Base-by-base conservation (phyloP, 2,888 invertebrate species). In the Xanthorhoe spadicearia region DNA sequence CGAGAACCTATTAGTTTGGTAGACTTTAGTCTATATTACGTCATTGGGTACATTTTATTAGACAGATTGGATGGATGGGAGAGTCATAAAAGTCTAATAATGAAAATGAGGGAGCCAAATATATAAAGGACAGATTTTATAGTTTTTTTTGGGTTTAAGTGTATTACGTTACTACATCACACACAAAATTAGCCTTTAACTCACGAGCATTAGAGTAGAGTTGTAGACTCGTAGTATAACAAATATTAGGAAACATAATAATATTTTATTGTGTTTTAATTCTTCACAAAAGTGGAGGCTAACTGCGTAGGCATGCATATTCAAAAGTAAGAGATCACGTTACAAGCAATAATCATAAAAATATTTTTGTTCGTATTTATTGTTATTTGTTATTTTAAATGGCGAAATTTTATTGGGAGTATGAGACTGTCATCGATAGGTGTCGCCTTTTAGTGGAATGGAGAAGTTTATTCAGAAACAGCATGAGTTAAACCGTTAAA, bases 291-390 rank as follows among this genome's bases (percentile, higher is more conserved):
- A n/a, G 46, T 55, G 10, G 48, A 58, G 28, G 17, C 28, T 52
- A 28, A 23, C 55, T 61, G 61, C 66, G 48, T 68, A 67, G 68
- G 49, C 64, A 51, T 59, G 52, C 60, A 64, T 61, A 67, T 71
- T 67, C 50, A 68, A 61, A 61, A 64, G 62, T 61, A 51, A 62
- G 38, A 62, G 69, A 74, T 74, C 71, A 71, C 35, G 51, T 74
- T 74, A 62, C 74, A 61, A 63, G 56, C 35, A 61, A 72, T 74
- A 70, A 74, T 70, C 72, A 67, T 74, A 66, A 72, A 74, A 69
- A 69, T 72, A 68, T 67, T 69, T 55, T 49, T 52, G 54, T 60
- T 70, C 55, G 43, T 62, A 67, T 68, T 69, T 61, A 66, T 67
- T 60, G 68, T 69, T 63, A 68, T 71, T 68, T 62, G 68, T 69